Evolutionary conservation across 1,140 invertebrate species (phyloP).

Genomic region (Bombus difficillimus): DNA sequence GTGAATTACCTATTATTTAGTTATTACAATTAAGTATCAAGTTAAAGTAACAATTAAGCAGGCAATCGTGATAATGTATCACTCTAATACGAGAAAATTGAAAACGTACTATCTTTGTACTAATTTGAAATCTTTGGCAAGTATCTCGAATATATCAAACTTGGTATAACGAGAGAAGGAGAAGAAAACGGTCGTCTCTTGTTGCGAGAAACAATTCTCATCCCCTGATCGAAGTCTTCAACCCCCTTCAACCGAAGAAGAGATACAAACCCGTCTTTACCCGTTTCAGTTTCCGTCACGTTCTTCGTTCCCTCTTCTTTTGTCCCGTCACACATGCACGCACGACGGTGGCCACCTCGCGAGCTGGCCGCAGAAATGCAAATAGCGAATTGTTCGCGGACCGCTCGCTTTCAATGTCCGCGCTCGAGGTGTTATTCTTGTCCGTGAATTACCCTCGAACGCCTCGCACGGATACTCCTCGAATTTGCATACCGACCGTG

Average conservation of each 20-base stretch:
- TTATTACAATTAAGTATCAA: too few species aligned
- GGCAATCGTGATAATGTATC: too few species aligned
- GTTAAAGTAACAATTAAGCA: too few species aligned
- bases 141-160: background rate
- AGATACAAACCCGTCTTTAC: background rate
- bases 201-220: constrained; percentile 3
- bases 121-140: background rate
- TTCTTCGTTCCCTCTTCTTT: background rate
- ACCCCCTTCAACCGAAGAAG: background rate
- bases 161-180: background rate
- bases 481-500: constrained; percentile 48
- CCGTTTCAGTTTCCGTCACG: background rate
- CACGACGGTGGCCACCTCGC: background rate
- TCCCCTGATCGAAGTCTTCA: constrained; percentile 13
- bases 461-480: constrained; percentile 26
- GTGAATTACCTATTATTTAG: too few species aligned
- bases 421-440: constrained; percentile 40
- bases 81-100: too few species aligned
- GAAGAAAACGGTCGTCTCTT: background rate
- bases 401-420: constrained; percentile 28
- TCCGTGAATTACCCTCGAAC: constrained; percentile 41
- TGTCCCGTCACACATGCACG: background rate
- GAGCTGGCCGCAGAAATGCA: constrained; percentile 33
- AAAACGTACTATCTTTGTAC: too few species aligned
- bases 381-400: constrained; percentile 39